Evolutionary conservation across 2,797 vertebrate genomes (phyloP).

Genomic region (Botia almorhae): DNA sequence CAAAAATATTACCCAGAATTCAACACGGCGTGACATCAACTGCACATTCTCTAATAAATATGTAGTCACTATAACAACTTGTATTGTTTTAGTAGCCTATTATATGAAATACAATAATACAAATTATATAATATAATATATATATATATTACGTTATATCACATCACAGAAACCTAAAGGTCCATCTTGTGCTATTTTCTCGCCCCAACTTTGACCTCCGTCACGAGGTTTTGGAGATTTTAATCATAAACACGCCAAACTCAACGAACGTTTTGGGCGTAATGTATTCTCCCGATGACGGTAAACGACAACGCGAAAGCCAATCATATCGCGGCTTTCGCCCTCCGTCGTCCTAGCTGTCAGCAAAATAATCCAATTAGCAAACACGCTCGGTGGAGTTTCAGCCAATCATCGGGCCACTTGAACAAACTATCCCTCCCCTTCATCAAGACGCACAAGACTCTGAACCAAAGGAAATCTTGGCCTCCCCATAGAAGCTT

Average conservation of each 20-base stretch:
- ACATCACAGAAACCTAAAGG: neutral
- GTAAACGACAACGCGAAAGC: conserved; percentile 55
- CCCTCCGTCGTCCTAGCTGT: conserved; percentile 71
- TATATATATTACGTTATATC: conserved; percentile 8
- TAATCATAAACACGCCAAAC: neutral
- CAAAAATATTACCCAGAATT: too few relatives aligned
- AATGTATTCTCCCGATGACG: conserved; percentile 9
- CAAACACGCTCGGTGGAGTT: conserved; percentile 1
- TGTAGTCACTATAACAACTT: too few relatives aligned
- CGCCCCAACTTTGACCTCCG: neutral
- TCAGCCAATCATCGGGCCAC: conserved; percentile 70
- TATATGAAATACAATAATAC: neutral
- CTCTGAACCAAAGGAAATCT: conserved; percentile 83
- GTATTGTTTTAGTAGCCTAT: too few relatives aligned
- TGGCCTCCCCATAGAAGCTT: conserved; percentile 81
- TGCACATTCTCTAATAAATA: too few relatives aligned
- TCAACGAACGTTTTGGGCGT: neutral
- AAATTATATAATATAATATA: neutral
- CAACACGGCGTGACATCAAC: too few relatives aligned
- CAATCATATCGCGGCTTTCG: conserved; percentile 64
- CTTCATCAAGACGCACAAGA: conserved; percentile 82
- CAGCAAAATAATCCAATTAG: conserved; percentile 69
- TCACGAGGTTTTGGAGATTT: neutral
- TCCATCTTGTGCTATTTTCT: neutral
- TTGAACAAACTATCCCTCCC: conserved; percentile 78